phyloP scores from a whole-genome alignment of 2,888 invertebrate species.

The Drosophila tanythrix region DNA sequence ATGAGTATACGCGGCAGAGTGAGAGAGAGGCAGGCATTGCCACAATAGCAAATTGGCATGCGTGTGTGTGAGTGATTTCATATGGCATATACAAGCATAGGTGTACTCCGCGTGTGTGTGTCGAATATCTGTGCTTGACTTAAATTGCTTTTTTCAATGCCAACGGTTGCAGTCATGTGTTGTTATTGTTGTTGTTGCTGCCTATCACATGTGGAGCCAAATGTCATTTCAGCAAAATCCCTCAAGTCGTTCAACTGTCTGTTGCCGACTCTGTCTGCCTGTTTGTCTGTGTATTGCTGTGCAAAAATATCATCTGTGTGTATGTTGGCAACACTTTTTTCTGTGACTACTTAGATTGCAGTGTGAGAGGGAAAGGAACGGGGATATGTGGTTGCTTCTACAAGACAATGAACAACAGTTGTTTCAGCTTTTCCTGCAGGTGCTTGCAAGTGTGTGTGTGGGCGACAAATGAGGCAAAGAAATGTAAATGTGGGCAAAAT shows the following conservation, averaged over 20 bases:
- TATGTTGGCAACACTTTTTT: conserved; percentile 70
- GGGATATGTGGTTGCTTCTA: conserved; percentile 38
- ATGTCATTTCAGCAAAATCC: conserved; percentile 84
- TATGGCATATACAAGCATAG: conserved; percentile 25
- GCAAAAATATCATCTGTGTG: conserved; percentile 16
- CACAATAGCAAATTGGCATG: conserved; percentile 67
- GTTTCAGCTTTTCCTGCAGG: conserved; percentile 53
- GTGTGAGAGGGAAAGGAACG: conserved; percentile 32
- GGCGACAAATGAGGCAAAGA: conserved; percentile 16
- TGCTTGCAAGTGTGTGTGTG: conserved; percentile 12
- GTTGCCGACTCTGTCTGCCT: conserved; percentile 32
- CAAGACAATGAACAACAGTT: conserved; percentile 73
- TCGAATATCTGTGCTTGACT: conserved; percentile 60
- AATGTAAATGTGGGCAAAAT: conserved; percentile 9
- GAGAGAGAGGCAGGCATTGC: conserved; percentile 1
- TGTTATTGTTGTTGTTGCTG: conserved; percentile 46
- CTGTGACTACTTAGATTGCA: conserved; percentile 72
- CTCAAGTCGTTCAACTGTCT: conserved; percentile 79
- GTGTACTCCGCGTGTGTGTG: conserved; percentile 15
- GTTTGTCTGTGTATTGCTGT: conserved; percentile 9
- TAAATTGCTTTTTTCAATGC: conserved; percentile 82
- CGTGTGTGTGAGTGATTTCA: conserved; percentile 61
- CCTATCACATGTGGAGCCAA: conserved; percentile 82
- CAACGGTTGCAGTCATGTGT: conserved; percentile 65
- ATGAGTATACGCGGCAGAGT: conserved; percentile 29